A percentile compares a stretch with the other conserved stretches of the same genome.
These are phyloP conservation scores for Leptothorax acervorum DNA, from an alignment of 2,888 invertebrate genomes.

Conservation along the genomic window DNA sequence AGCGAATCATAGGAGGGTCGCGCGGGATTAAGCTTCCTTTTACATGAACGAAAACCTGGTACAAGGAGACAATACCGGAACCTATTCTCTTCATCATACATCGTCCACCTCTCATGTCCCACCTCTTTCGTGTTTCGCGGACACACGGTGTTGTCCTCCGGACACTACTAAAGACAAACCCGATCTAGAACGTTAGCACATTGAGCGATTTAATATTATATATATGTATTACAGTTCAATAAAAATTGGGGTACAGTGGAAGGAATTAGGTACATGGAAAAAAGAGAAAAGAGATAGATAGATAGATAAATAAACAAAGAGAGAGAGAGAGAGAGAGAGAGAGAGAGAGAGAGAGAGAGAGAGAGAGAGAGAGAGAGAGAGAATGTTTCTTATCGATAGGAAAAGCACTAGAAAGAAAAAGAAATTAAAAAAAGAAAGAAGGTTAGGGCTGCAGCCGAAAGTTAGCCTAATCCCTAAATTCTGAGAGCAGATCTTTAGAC, in stretches of 20 bases:
- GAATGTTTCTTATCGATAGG: neutral
- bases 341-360: neutral
- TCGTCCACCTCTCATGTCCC: slow-evolving; percentile 56
- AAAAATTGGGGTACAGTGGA: neutral
- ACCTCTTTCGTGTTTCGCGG: slow-evolving; percentile 72
- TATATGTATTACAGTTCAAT: neutral
- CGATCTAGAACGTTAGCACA: slow-evolving; percentile 4
- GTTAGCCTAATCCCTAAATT: slow-evolving; percentile 77
- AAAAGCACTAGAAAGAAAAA: neutral
- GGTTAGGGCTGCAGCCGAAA: slow-evolving; percentile 53
- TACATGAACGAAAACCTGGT: slow-evolving; percentile 75
- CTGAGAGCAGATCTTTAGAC: slow-evolving; percentile 69
- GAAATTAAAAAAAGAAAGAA: neutral
- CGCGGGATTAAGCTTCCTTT: slow-evolving; percentile 78
- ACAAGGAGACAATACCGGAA: slow-evolving; percentile 70
- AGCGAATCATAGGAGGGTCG: slow-evolving; percentile 80
- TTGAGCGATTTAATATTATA: neutral
- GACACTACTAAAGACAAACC: slow-evolving; percentile 48
- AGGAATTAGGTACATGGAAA: neutral
- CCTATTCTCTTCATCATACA: slow-evolving; percentile 67
- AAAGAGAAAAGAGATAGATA: neutral
- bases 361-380: neutral
- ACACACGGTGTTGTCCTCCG: slow-evolving; percentile 52
- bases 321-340: neutral
- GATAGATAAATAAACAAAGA: neutral